Percentiles rank a stretch among this genome's conserved stretches.
Evolutionary conservation across 2,888 invertebrate species (phyloP).

Genomic region (Uropetala carovei): DNA sequence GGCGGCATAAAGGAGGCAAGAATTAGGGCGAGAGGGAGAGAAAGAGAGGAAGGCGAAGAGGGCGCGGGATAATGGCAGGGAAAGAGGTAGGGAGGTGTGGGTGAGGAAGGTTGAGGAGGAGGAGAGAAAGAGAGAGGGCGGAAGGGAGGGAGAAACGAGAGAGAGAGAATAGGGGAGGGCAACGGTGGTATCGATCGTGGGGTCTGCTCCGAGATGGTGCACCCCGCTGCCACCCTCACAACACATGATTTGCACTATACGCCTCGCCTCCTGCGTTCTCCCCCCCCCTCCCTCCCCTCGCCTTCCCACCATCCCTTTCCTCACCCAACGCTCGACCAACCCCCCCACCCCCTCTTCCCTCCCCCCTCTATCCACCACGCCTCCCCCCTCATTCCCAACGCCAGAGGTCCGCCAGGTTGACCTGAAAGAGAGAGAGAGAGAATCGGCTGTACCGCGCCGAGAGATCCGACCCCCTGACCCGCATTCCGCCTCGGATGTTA

Average conservation of each 20-base stretch:
- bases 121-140: not conserved
- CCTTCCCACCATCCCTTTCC: not conserved
- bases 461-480: slow-evolving; percentile 47
- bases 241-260: slow-evolving; percentile 43
- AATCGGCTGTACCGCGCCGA: not conserved
- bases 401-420: slow-evolving; percentile 46
- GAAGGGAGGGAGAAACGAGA: not conserved
- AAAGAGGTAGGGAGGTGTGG: not conserved
- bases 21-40: not conserved
- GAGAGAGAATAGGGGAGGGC: not conserved
- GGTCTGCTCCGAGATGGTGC: not conserved
- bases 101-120: not conserved
- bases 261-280: not conserved
- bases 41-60: not conserved
- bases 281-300: not conserved
- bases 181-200: not conserved
- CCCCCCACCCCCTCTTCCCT: not conserved
- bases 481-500: slow-evolving; percentile 43
- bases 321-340: not conserved
- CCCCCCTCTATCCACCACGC: not conserved
- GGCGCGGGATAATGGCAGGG: not conserved
- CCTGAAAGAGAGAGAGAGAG: slow-evolving; percentile 7
- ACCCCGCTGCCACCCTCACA: slow-evolving; percentile 23
- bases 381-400: not conserved
- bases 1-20: not conserved